phyloP scores from a whole-genome alignment of 2,797 vertebrate species.

The Labeo calbasu region DNA sequence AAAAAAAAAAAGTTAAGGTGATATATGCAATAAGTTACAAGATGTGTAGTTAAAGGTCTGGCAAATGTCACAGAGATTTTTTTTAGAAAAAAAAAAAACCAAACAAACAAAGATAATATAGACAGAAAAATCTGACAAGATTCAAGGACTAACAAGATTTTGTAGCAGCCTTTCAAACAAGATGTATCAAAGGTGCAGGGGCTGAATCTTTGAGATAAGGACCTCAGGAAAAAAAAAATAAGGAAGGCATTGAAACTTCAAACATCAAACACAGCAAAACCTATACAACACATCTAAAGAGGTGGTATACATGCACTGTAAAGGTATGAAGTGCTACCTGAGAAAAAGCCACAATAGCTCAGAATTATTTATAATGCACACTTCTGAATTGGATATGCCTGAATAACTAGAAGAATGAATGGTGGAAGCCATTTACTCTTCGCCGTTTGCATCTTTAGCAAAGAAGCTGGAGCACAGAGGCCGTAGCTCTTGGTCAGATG shows the following conservation, averaged over 20 bases:
- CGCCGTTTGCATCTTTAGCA: conserved; percentile 23
- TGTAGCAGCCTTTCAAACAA: conserved; percentile 5
- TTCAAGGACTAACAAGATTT: conserved; percentile 1
- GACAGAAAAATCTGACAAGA: background rate
- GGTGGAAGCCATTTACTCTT: conserved; percentile 55
- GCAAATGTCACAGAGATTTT: background rate
- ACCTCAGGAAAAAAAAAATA: background rate
- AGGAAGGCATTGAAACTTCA: conserved; percentile 22
- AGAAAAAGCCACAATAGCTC: conserved; percentile 25
- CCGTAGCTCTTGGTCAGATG: conserved; percentile 39
- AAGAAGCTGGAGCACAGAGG: conserved; percentile 5
- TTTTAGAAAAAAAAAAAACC: background rate
- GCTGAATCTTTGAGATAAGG: conserved; percentile 1
- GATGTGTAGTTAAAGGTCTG: background rate
- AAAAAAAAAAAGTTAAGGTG: background rate
- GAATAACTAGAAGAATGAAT: conserved; percentile 45
- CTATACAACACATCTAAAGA: conserved; percentile 6
- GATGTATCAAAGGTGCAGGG: conserved; percentile 34
- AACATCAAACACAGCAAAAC: conserved; percentile 5
- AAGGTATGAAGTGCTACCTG: conserved; percentile 24
- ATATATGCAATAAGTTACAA: too few species aligned
- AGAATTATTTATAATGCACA: conserved; percentile 55
- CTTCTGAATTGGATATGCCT: conserved; percentile 40
- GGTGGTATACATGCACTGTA: conserved; percentile 15
- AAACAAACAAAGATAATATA: background rate